phyloP scores from a whole-genome alignment of 2,113 vertebrate genomes.

The Mirounga angustirostris region DNA sequence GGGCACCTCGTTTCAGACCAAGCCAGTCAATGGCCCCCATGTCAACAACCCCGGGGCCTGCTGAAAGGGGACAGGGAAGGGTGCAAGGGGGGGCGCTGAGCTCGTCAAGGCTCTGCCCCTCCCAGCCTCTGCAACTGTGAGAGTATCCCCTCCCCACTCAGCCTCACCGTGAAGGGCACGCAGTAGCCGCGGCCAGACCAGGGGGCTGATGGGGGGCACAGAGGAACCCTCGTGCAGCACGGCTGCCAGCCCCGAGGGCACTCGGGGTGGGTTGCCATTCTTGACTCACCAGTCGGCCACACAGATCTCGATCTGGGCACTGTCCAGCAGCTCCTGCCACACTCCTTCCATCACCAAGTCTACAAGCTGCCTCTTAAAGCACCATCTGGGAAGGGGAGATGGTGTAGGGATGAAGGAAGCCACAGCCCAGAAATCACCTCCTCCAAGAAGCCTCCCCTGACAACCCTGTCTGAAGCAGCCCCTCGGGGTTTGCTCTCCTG shows the following conservation, averaged over 20 bases:
- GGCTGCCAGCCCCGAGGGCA: accelerated
- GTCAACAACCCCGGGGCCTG: background rate
- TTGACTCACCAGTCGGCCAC: constrained; percentile 80
- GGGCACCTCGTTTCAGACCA: background rate
- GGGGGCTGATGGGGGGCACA: background rate
- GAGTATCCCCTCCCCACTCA: background rate
- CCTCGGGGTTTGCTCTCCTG: background rate
- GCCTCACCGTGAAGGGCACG: background rate
- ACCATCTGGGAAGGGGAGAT: constrained; percentile 70
- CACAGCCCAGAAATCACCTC: background rate
- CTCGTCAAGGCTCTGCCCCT: background rate
- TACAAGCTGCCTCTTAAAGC: constrained; percentile 81
- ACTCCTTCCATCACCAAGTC: constrained; percentile 82
- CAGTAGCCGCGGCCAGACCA: background rate
- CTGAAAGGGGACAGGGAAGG: background rate
- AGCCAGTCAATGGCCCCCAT: background rate
- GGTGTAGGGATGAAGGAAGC: background rate
- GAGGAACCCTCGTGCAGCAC: background rate
- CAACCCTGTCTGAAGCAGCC: background rate
- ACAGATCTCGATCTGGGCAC: constrained; percentile 71
- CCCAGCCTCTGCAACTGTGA: background rate
- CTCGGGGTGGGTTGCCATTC: background rate
- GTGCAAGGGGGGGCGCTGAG: background rate
- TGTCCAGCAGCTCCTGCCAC: constrained; percentile 82
- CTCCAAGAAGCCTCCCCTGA: background rate